phyloP scores from a whole-genome alignment of 1,140 invertebrate genomes.

The Subanguina moxae region DNA sequence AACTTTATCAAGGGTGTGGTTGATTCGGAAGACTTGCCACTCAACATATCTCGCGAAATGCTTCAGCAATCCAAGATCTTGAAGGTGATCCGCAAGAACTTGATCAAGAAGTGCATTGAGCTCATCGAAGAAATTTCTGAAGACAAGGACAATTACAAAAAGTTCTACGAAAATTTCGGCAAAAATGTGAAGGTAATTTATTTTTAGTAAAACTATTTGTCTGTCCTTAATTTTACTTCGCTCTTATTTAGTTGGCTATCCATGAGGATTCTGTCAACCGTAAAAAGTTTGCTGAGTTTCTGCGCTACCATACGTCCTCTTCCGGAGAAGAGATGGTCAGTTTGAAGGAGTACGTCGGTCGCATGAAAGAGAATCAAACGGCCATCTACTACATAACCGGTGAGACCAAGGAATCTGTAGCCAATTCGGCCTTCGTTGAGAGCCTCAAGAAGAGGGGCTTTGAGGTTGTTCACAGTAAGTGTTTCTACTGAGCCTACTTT shows the following conservation, averaged over 20 bases:
- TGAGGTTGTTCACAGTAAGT: constrained; percentile 96
- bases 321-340: constrained; percentile 88
- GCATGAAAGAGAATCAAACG: constrained; percentile 98
- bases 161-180: constrained; percentile 95
- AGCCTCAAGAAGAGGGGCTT: constrained; percentile 91
- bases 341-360: constrained; percentile 87
- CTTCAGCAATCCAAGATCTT: constrained; percentile 97
- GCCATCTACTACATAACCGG: constrained; percentile 97
- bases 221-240: too few species aligned
- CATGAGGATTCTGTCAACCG: constrained; percentile 93
- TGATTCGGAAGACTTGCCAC: constrained; percentile 90
- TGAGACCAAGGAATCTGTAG: constrained; percentile 82
- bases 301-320: constrained; percentile 86
- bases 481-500: too few species aligned
- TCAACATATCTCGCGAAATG: constrained; percentile 97
- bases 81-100: constrained; percentile 93
- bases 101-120: constrained; percentile 96
- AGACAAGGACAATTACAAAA: constrained; percentile 95
- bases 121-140: constrained; percentile 89
- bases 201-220: too few species aligned
- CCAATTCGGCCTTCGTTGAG: constrained; percentile 94
- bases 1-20: constrained; percentile 77
- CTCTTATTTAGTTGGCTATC: constrained; percentile 72
- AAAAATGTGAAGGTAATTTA: constrained; percentile 78
- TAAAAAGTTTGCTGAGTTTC: constrained; percentile 82